Evolutionary conservation across 1,140 invertebrate species (phyloP).

Genomic region (Aphelenchoides besseyi): DNA sequence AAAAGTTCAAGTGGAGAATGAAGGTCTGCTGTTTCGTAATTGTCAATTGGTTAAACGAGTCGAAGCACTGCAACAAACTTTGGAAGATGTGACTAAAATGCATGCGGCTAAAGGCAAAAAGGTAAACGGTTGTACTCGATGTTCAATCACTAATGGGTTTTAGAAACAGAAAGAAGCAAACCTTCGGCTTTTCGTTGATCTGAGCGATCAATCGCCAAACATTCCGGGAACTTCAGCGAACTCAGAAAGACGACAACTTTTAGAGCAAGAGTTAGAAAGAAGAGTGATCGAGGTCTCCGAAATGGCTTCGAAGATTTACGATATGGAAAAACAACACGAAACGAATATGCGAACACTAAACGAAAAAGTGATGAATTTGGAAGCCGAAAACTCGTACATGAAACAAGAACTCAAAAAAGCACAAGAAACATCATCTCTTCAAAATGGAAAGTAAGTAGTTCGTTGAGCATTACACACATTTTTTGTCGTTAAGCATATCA

Average conservation of each 20-base stretch:
- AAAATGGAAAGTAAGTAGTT: not conserved
- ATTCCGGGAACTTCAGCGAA: constrained; percentile 14
- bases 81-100: constrained; percentile 34
- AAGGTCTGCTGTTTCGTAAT: constrained; percentile 48
- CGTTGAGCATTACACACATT: too few relatives aligned
- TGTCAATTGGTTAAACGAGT: constrained; percentile 51
- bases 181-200: constrained; percentile 43
- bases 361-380: constrained; percentile 33
- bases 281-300: constrained; percentile 44
- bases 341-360: constrained; percentile 24
- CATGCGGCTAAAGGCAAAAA: constrained; percentile 36
- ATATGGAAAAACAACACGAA: constrained; percentile 43
- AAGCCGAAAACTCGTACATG: constrained; percentile 22
- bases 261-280: constrained; percentile 49
- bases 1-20: constrained; percentile 46
- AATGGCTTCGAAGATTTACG: constrained; percentile 47
- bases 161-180: constrained; percentile 52
- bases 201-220: constrained; percentile 12
- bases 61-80: constrained; percentile 39
- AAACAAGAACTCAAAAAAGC: constrained; percentile 9
- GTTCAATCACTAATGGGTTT: not conserved
- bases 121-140: constrained; percentile 8
- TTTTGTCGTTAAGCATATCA: too few relatives aligned
- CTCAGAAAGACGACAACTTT: constrained; percentile 30
- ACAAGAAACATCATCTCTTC: not conserved